Evolutionary conservation across 2,113 vertebrate species (phyloP).

Genomic region (Ahaetulla prasina): DNA sequence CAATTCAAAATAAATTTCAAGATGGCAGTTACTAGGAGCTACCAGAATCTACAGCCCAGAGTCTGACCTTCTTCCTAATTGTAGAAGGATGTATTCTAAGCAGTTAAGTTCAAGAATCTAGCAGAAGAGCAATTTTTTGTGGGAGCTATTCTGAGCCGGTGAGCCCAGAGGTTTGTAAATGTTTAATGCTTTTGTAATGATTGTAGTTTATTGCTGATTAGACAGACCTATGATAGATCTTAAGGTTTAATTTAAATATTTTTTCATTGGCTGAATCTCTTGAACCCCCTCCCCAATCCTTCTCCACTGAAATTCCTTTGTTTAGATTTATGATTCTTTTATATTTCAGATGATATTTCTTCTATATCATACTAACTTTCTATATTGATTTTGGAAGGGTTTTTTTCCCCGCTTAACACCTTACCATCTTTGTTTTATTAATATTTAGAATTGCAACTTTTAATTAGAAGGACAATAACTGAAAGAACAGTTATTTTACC

Average conservation of each 20-base stretch:
- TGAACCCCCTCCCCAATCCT: neutral
- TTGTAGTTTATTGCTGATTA: neutral
- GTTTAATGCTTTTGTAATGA: neutral
- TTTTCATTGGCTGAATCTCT: neutral
- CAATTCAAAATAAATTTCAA: neutral
- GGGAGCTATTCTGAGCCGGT: neutral
- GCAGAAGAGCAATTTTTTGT: neutral
- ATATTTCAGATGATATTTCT: neutral
- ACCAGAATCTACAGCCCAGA: neutral
- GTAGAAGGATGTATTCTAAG: neutral
- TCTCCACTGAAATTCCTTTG: neutral
- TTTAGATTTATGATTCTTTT: neutral
- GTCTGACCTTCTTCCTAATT: neutral
- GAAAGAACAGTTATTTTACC: neutral
- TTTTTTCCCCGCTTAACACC: neutral
- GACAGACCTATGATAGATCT: neutral
- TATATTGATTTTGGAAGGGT: neutral
- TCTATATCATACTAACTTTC: neutral
- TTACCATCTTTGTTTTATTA: neutral
- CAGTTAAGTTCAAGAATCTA: neutral
- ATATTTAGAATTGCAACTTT: neutral
- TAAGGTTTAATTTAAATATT: neutral
- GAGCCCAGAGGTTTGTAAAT: neutral
- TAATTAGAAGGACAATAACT: neutral
- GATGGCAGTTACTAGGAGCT: neutral